Evolutionary conservation across 2,113 vertebrate genomes (phyloP), one percentile per base, ranked within the genome.

Genomic region (Phaethon lepturus): DNA sequence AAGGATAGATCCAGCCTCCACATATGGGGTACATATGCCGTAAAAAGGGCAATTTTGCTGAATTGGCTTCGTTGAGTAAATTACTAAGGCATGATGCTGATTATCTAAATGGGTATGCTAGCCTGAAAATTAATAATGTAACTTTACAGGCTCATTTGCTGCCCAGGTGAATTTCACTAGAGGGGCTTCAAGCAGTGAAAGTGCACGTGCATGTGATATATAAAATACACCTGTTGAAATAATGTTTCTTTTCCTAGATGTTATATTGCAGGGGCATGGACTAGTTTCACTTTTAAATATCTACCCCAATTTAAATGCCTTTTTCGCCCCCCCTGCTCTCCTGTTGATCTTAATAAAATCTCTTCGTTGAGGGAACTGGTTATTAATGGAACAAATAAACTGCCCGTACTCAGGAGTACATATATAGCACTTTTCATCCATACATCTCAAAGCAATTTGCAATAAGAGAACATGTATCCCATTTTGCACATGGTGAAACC

Each of bases 81-180:
- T 97, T 95, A 69, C 90, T 94, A 88, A 93, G 77, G 91, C 96
- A 96, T 97, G 96, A 97, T 2, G 58, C 29, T 19, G 93, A 96
- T 94, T 95, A 91, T 87, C 93, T 95, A 69, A 96, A 94, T n/a
- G 81, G 74, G 66, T 95, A 93, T 0, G 13, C 87, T 67, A 72
- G 80, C n/a, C 84, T 94, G 89, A 93, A 96, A 96, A 97, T 96
- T 94, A 97, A 96, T 96, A 94, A 93, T 91, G 31, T 52, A 91
- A 82, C 89, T 97, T 97, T 97, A 97, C 93, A 85, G 89, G 95
- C 91, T 96, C 89, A 94, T 97, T 96, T 97, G 95, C 95, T 96
- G 84, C 97, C 93, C 96, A 97, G 96, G 95, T 97, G 95, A 96
- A 93, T 96, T 97, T 96, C 91, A 93, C 91, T 80, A 90, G 66